Base-by-base conservation (phyloP, 1,140 invertebrate species). In the Plodia interpunctella region DNA sequence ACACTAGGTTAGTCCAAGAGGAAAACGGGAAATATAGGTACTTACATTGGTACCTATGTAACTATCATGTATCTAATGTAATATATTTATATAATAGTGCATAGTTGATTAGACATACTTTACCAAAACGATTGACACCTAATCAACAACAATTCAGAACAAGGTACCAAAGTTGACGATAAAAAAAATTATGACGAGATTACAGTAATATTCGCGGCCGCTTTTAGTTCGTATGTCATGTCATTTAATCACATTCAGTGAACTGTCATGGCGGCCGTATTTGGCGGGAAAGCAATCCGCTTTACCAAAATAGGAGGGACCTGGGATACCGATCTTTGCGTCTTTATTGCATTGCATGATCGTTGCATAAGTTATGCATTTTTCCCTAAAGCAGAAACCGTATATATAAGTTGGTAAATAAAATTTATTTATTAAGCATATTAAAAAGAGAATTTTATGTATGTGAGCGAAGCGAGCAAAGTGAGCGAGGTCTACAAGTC, bases 251-350 rank as follows among this genome's bases (percentile, higher is more conserved):
- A 77, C 76, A 83, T 83, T 88, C 83, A 88, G 74, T 76, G 80
- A 75, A 80, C 83, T 86, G 85, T 88, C 79, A 85, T 79, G 79
- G 70, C 75, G 63, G 62, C 84, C 85, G 75, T 87, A 84, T 86
- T 85, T 88, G 85, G 85, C 74, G 82, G 76, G 85, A 88, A 86
- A 88, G 85, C 81, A 85, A 86, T 84, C 81, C 76, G 83, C 81
- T 86, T 83, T 75, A 63, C 80, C 78, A 70, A 82, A 86, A 80
- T 75, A 72, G 83, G 74, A 74, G 69, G 62, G 64, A 58, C 73
- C 63, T 68, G 77, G 76, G 81, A 83, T 82, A 80, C 76, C 35
- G 63, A 69, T 71, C 70, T 64, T 78, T 78, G 74, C 73, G 76
- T 83, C 76, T 84, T 79, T 83, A 84, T 79, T 80, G 70, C 78